Percentiles rank a stretch among this genome's conserved stretches.
Evolutionary conservation across 2,113 vertebrate species (phyloP).

Genomic region (Parotia lawesii): DNA sequence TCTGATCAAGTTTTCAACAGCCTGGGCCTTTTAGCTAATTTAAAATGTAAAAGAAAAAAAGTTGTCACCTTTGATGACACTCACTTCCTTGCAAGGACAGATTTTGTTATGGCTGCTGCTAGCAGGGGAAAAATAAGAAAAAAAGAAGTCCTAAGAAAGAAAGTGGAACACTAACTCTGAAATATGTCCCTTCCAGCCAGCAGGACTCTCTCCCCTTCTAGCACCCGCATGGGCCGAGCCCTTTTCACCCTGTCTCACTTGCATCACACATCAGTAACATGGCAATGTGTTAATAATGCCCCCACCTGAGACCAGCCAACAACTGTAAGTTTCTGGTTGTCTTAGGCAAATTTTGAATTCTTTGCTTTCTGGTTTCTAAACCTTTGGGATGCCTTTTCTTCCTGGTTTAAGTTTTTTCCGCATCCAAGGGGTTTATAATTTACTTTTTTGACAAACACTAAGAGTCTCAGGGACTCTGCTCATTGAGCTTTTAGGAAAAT

Average conservation of each 20-base stretch:
- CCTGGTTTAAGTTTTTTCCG: background rate
- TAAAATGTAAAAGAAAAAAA: background rate
- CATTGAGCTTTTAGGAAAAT: background rate
- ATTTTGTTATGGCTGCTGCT: background rate
- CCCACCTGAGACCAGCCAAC: background rate
- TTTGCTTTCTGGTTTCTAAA: background rate
- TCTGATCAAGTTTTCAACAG: background rate
- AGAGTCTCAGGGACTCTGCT: background rate
- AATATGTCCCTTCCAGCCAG: background rate
- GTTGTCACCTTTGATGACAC: background rate
- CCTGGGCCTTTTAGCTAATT: background rate
- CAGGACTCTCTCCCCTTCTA: background rate
- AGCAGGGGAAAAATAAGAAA: fast-evolving
- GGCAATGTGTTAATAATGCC: background rate
- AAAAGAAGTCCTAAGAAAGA: background rate
- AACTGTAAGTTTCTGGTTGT: background rate
- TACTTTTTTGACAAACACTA: background rate
- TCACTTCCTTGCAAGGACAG: background rate
- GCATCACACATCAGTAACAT: background rate
- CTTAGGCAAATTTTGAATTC: background rate
- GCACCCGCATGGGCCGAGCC: background rate
- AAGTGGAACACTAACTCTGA: background rate
- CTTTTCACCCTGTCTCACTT: background rate
- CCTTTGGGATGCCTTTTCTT: background rate
- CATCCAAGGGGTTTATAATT: background rate